Base-by-base conservation (phyloP, 1,140 invertebrate genomes). In the Zaprionus ornatus region DNA sequence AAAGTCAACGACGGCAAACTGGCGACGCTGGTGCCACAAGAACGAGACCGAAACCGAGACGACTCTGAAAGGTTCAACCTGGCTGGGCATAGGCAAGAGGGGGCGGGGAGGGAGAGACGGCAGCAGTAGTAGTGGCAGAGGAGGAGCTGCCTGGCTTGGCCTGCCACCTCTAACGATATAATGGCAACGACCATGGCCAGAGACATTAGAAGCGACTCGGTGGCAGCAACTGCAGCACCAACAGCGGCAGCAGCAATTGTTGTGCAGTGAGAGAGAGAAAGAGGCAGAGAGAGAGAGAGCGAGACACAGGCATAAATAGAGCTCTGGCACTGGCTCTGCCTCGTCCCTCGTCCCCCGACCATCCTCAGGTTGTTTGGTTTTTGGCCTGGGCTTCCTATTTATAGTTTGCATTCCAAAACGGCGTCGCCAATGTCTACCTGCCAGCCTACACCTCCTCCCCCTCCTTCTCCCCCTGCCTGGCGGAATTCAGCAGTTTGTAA, bases 131-230 rank as follows among this genome's bases (percentile, higher is more conserved):
- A 35, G 55, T 57, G 1, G 37, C 3, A 40, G 55, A 57, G 56
- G 13, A 21, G 56, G 29, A 50, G 25, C 45, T 63, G 17, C 6
- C 37, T 40, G 15, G 56, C 29, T 32, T 32, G 40, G 73, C 29
- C 74, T 82, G 82, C 80, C 80, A 83, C 65, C 77, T 83, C 84
- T 88, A 87, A 87, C 84, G 80, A 88, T 87, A 88, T 88, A 87
- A 87, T 84, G 80, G 84, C 84, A 87, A 84, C 77, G 83, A 88
- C 80, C 80, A 78, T 82, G 83, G 74, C 61, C 77, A 75, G 82
- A 83, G 84, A 80, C 84, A 88, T 87, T 88, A 88, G 81, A 83
- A 76, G 66, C 64, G 74, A 69, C 71, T 70, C 17, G 57, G 19
- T 55, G 60, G 63, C 50, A 64, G 61, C 61, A 71, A 65, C 42